A percentile compares a stretch with the other conserved stretches of the same genome.
Conservation (phyloP, 2,888 invertebrate species). For the Tetragonisca angustula region DNA sequence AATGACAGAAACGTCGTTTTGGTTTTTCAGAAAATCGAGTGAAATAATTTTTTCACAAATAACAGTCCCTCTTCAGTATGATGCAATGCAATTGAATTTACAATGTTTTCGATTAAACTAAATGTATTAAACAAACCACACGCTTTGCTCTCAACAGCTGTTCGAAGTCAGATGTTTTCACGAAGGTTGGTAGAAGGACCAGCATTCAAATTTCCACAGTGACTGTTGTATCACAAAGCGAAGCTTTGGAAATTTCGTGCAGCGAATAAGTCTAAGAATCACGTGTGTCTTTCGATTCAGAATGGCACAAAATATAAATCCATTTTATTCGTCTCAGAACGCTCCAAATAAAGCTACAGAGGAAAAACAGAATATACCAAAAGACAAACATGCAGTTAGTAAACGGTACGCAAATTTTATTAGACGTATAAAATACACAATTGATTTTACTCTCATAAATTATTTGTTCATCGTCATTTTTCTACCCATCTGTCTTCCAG, state of each 20-base stretch:
- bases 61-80: not conserved
- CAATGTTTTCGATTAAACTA: not conserved
- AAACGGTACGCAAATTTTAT: conserved; percentile 89
- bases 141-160: conserved; percentile 71
- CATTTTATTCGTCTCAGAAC: conserved; percentile 90
- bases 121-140: conserved; percentile 22
- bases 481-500: not conserved
- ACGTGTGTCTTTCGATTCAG: conserved; percentile 35
- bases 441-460: not conserved
- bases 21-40: not conserved
- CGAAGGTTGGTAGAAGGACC: conserved; percentile 52
- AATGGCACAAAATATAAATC: conserved; percentile 96
- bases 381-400: conserved; percentile 95
- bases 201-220: conserved; percentile 81
- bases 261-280: conserved; percentile 31
- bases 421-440: not conserved
- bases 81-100: not conserved
- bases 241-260: conserved; percentile 57
- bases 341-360: conserved; percentile 92
- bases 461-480: not conserved
- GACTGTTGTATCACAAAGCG: conserved; percentile 76
- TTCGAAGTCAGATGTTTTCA: conserved; percentile 74
- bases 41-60: not conserved
- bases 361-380: conserved; percentile 89
- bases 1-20: not conserved